Conservation (phyloP, 2,797 vertebrate genomes). For the Leptatherina wallacei region DNA sequence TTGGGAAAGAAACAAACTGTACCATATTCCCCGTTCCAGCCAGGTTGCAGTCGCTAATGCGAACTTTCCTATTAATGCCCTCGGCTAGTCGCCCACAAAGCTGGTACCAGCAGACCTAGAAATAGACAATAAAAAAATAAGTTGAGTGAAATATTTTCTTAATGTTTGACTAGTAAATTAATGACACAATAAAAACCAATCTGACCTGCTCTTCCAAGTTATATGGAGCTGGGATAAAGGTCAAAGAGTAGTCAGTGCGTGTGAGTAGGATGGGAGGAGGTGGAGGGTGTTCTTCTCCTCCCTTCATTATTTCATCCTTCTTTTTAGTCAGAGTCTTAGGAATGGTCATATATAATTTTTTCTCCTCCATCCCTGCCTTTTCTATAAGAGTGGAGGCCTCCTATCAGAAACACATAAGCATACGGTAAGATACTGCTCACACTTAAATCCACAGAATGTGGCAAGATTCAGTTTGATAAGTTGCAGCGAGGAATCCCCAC, state of each 20-base stretch:
- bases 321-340: constrained; percentile 48
- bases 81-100: constrained; percentile 86
- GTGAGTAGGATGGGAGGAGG: constrained; percentile 89
- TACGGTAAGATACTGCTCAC: not conserved
- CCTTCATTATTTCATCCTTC: constrained; percentile 56
- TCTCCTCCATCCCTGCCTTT: constrained; percentile 89
- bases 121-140: not conserved
- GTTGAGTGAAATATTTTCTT: not conserved
- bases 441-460: constrained; percentile 2
- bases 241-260: constrained; percentile 85
- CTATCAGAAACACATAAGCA: constrained; percentile 70
- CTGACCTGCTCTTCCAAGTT: constrained; percentile 82
- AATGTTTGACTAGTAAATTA: not conserved
- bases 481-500: not conserved
- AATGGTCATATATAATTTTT: constrained; percentile 69
- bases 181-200: constrained; percentile 41
- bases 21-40: constrained; percentile 91
- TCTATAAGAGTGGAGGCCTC: constrained; percentile 87
- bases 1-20: constrained; percentile 11
- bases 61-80: constrained; percentile 86
- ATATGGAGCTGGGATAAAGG: constrained; percentile 88
- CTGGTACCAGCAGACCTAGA: constrained; percentile 92
- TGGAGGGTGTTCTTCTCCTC: constrained; percentile 76
- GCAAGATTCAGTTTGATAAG: not conserved
- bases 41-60: constrained; percentile 88